These are phyloP conservation scores for Sardina pilchardus DNA, from an alignment of 2,113 vertebrate species.

Conservation along the genomic window DNA sequence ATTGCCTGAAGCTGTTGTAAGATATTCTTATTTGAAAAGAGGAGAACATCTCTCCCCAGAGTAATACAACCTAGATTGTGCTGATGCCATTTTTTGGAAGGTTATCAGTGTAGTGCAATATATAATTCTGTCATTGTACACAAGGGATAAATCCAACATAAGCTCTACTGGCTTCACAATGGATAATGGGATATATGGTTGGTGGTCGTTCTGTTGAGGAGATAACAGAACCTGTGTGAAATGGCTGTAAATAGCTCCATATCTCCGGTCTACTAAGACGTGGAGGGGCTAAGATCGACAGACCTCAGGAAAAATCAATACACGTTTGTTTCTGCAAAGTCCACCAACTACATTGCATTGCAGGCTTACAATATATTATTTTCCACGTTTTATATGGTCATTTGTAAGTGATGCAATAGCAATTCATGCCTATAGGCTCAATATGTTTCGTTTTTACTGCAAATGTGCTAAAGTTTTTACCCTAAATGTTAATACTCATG, in stretches of 20 bases:
- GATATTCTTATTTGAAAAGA: neutral
- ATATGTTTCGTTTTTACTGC: neutral
- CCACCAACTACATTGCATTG: neutral
- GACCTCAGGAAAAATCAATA: neutral
- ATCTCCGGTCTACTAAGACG: neutral
- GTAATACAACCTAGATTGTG: neutral
- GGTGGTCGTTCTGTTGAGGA: neutral
- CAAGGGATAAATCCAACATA: slow-evolving; percentile 19
- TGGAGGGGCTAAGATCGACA: too few relatives aligned
- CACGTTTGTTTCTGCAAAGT: neutral
- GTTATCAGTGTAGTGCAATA: neutral
- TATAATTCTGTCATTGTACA: slow-evolving; percentile 21
- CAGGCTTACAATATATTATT: too few relatives aligned
- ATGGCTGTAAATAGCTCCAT: neutral
- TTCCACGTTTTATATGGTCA: neutral
- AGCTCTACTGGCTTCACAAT: slow-evolving; percentile 14
- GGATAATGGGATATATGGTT: neutral
- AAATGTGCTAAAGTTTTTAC: neutral
- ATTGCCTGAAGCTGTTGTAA: neutral
- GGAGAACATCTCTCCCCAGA: neutral
- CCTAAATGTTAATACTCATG: too few relatives aligned
- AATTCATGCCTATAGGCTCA: neutral
- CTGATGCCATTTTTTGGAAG: neutral
- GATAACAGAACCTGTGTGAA: neutral
- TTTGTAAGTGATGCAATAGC: neutral